phyloP scores from a whole-genome alignment of 1,140 invertebrate genomes.

The Meloidogyne chitwoodi region DNA sequence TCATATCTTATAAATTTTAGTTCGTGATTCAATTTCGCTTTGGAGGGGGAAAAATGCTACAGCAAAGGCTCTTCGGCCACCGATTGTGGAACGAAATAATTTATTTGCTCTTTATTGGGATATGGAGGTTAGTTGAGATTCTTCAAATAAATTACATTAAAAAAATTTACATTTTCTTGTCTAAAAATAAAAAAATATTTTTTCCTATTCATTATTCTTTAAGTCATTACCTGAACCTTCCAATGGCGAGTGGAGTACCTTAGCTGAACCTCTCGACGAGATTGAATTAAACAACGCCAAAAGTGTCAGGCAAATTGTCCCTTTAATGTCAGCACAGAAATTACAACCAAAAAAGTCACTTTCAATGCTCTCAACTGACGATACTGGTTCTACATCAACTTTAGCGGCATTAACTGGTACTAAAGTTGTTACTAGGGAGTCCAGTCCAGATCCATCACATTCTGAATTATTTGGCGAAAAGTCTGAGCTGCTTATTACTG shows the following conservation, averaged over 20 bases:
- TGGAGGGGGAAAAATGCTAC: slow-evolving; percentile 40
- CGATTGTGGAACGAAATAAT: slow-evolving; percentile 41
- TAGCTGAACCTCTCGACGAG: slow-evolving; percentile 3
- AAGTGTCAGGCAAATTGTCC: neutral
- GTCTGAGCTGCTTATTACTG: slow-evolving; percentile 22
- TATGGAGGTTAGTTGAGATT: slow-evolving; percentile 35
- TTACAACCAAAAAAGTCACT: neutral
- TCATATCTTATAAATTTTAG: slow-evolving; percentile 12
- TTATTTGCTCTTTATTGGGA: slow-evolving; percentile 41
- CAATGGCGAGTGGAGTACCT: neutral
- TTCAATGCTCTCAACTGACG: neutral
- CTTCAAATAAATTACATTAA: too few relatives aligned
- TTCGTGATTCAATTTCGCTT: slow-evolving; percentile 21
- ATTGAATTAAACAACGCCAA: slow-evolving; percentile 8
- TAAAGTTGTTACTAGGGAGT: neutral
- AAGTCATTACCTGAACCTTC: slow-evolving; percentile 26
- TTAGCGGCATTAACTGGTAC: neutral
- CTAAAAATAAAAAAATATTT: too few relatives aligned
- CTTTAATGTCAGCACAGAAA: neutral
- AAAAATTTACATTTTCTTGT: too few relatives aligned
- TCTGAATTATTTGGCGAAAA: slow-evolving; percentile 20
- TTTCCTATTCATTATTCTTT: too few relatives aligned
- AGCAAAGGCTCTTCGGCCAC: slow-evolving; percentile 36
- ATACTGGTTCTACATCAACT: neutral
- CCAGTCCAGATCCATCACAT: slow-evolving; percentile 8